A percentile compares a stretch with the other conserved stretches of the same genome.
phyloP scores from a whole-genome alignment of 2,888 invertebrate genomes.

The Alentia gelatinosa region DNA sequence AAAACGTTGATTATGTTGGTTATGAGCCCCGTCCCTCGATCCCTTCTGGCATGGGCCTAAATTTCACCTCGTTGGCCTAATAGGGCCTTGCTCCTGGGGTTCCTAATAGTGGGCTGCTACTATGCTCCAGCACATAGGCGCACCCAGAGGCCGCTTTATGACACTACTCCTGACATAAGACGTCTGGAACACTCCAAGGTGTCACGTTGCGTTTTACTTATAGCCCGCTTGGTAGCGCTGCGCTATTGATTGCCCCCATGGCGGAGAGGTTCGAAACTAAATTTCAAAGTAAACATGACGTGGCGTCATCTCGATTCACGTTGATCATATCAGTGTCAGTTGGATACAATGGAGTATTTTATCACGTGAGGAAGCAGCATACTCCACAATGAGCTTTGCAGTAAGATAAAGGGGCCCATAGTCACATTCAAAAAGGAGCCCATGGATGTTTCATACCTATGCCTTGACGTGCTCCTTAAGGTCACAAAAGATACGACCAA shows the following conservation, averaged over 20 bases:
- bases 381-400: not conserved
- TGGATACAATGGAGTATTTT: too few relatives aligned
- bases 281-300: not conserved
- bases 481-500: too few relatives aligned
- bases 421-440: too few relatives aligned
- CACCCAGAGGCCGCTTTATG: not conserved
- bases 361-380: not conserved
- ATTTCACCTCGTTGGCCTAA: too few relatives aligned
- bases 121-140: not conserved
- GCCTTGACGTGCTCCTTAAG: too few relatives aligned
- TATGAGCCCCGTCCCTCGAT: not conserved
- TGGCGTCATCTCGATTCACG: not conserved
- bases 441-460: too few relatives aligned
- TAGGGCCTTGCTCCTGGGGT: not conserved
- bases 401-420: too few relatives aligned
- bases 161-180: not conserved
- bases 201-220: not conserved
- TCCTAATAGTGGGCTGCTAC: not conserved
- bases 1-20: not conserved
- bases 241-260: not conserved
- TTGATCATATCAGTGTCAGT: too few relatives aligned
- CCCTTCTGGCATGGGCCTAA: too few relatives aligned
- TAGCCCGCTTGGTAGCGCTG: not conserved
- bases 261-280: not conserved
- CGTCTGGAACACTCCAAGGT: not conserved